Evolutionary conservation across 2,888 invertebrate species (phyloP).

Genomic region (Tricholauxania praeusta): DNA sequence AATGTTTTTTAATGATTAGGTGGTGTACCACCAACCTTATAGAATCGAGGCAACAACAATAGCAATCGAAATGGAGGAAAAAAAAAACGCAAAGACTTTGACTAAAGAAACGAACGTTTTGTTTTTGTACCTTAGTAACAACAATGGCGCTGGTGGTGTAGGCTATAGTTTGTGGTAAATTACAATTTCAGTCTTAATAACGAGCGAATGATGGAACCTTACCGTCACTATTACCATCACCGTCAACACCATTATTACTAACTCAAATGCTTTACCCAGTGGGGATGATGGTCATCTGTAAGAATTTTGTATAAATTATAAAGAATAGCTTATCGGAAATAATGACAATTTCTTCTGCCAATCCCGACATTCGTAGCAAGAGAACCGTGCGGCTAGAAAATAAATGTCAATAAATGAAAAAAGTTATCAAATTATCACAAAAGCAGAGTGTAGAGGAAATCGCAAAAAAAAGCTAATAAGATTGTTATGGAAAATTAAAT

Average conservation of each 20-base stretch:
- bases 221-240: neutral
- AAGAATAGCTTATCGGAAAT: too few species aligned
- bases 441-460: too few species aligned
- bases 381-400: too few species aligned
- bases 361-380: too few species aligned
- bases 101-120: neutral
- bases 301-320: too few species aligned
- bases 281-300: too few species aligned
- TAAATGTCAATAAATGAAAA: too few species aligned
- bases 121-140: neutral
- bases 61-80: neutral
- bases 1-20: conserved; percentile 31
- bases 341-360: too few species aligned
- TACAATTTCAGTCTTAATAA: conserved; percentile 26
- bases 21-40: neutral
- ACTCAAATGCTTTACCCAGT: neutral
- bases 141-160: neutral
- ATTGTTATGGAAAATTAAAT: too few species aligned
- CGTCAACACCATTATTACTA: neutral
- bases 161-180: conserved; percentile 17
- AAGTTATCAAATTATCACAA: too few species aligned
- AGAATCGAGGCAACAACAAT: neutral
- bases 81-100: neutral
- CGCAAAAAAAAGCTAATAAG: too few species aligned
- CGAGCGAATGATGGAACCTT: conserved; percentile 25